Evolutionary conservation across 2,113 vertebrate genomes (phyloP).

Genomic region (Neogale vison): DNA sequence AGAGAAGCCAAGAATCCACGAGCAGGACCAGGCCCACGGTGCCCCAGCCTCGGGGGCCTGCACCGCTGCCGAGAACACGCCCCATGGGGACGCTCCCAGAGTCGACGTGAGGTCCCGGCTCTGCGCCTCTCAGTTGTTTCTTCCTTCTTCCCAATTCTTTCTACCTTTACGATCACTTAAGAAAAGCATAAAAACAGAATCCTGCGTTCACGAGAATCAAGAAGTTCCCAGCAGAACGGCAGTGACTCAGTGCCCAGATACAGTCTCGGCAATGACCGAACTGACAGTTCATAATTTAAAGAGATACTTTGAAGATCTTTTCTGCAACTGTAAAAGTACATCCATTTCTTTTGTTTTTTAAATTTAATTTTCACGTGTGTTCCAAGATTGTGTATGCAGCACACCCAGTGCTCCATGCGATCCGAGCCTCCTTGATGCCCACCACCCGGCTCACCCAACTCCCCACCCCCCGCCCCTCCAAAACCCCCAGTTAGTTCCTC

Average conservation of each 20-base stretch:
- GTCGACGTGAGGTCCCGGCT: fast-evolving
- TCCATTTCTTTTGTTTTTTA: not conserved
- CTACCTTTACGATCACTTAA: not conserved
- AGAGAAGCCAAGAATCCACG: not conserved
- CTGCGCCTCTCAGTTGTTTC: not conserved
- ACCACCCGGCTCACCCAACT: no score
- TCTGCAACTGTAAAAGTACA: not conserved
- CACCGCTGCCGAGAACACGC: fast-evolving
- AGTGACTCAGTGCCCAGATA: no score
- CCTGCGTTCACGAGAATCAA: not conserved
- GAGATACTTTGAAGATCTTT: not conserved
- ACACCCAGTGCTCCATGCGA: no score
- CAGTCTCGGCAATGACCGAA: not conserved
- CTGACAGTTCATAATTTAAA: not conserved
- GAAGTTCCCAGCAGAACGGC: not conserved
- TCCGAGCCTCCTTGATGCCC: no score
- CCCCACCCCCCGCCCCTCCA: no score
- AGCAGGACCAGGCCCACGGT: fast-evolving
- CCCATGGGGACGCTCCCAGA: fast-evolving
- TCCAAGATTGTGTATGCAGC: no score
- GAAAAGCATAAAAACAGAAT: not conserved
- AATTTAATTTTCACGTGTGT: no score
- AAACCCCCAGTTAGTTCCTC: no score
- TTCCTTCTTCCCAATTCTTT: not conserved
- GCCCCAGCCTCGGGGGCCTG: not conserved